Evolutionary conservation across 2,888 invertebrate species (phyloP), one percentile per base, ranked within the genome.

Genomic region (Tachina lurida): DNA sequence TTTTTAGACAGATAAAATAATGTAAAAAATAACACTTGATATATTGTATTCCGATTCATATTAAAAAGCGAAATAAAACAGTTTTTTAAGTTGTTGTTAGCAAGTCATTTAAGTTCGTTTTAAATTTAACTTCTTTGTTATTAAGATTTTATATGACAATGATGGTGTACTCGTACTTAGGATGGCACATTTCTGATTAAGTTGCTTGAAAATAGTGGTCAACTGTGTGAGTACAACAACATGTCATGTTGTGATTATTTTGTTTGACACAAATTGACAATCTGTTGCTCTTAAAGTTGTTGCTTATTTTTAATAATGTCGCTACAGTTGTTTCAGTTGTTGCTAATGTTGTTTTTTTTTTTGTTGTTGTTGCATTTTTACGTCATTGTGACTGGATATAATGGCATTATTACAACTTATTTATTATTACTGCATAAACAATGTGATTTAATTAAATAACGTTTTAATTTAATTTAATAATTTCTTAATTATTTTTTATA

Each of bases 231-330:
- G 52, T 80, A 63, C 73, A 83, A 86, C 83, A 83, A 82, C 81
- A 83, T 86, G 83, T 79, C 86, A 86, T 83, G 86, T 86, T 86
- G 86, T 83, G 86, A 86, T 86, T 86, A 86, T 86, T 83, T 86
- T 86, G 85, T 79, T 86, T 86, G 86, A 86, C 86, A 86, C 83
- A 86, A 86, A 83, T 86, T 86, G 86, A 86, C 86, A 86, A 86
- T 86, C 83, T 86, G 83, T 86, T 83, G 79, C 79, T 83, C 73
- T 77, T 77, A 80, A 82, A 74, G 58, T 63, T 78, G 73, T 77
- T 77, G 74, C 58, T 77, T 58, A 67, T 63, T 39, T 58, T 63
- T 56, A 78, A 76, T 85, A 62, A 63, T 85, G 77, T 82, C 68
- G 70, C 80, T 77, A 22, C 49, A 67, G 56, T 70, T 52, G 58